Percentiles rank a stretch among this genome's conserved stretches.
Evolutionary conservation across 2,113 vertebrate genomes (phyloP).

Genomic region (Macaca nemestrina): DNA sequence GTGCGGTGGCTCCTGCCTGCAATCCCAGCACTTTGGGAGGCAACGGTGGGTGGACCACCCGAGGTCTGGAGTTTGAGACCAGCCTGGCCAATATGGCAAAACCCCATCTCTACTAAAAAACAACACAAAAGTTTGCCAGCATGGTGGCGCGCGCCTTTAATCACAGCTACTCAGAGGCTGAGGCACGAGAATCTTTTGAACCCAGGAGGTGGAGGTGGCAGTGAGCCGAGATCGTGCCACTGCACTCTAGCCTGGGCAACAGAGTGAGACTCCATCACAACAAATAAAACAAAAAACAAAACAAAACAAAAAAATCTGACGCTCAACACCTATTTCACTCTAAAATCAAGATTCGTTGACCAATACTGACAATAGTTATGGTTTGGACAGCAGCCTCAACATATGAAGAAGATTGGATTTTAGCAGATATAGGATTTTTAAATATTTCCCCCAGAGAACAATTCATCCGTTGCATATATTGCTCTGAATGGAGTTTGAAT

Average conservation of each 20-base stretch:
- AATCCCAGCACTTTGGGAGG: background rate
- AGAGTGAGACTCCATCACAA: background rate
- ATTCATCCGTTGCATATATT: slow-evolving; percentile 35
- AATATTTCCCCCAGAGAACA: slow-evolving; percentile 44
- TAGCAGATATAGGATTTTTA: slow-evolving; percentile 30
- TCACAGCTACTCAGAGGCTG: background rate
- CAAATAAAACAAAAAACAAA: background rate
- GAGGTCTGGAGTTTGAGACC: background rate
- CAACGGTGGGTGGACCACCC: background rate
- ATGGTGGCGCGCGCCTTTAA: background rate
- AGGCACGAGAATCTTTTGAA: background rate
- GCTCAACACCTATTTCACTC: background rate
- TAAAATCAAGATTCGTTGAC: background rate
- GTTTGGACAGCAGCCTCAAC: background rate
- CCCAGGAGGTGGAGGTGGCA: background rate
- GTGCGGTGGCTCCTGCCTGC: background rate
- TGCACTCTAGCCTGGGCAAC: background rate
- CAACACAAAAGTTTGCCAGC: background rate
- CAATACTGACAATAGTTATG: background rate
- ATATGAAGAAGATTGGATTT: slow-evolving; percentile 42
- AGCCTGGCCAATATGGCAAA: background rate
- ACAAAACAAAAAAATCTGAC: background rate
- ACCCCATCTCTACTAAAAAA: background rate
- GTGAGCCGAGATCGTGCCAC: background rate
- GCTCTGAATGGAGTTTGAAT: slow-evolving; percentile 9